Base-by-base conservation (phyloP, 1,140 invertebrate genomes). In the Telenomus remus region DNA sequence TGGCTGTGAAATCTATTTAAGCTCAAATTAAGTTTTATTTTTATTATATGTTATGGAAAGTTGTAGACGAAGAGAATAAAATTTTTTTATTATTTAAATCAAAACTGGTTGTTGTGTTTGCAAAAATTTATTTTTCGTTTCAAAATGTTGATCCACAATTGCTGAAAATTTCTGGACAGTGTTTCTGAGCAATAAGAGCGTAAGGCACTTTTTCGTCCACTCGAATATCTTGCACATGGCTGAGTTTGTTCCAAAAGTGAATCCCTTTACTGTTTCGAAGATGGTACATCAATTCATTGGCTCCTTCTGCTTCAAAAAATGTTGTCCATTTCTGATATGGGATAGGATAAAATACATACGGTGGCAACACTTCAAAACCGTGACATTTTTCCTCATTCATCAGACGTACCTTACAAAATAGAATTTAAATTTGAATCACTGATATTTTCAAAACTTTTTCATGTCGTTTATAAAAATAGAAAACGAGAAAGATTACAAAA, bases 241-340 rank as follows among this genome's bases (percentile, higher is more conserved):
- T 92, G 37, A 91, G 89, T 47, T 91, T 91, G 76, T 94, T 94
- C 92, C 92, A 94, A 0, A 94, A 91, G 65, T 94, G 92, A 50
- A 93, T 91, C 0, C 89, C 87, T 64, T 89, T 87, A 1, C 92
- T 91, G 8, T 91, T 81, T 47, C 88, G 82, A 0, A 91, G 78
- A 33, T 82, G 76, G 1, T 84, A 77, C 80, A 93, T 81, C 0
- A 90, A 90, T 12, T 84, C 63, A 9, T 90, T 83, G 0, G 84
- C 69, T 34, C 87, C 76, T 11, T 89, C 78, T 0, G 80, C 69
- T 12, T 91, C 85, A 54, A 94, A 94, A 76, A 92, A 94, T 37
- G 89, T 78, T 1, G 80, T 81, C 91, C 92, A 93, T 5, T 90
- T 79, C 37, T 82, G 84, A 88, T 92, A 94, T 8, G 89, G 88